These are phyloP conservation scores for Noctua janthe DNA, from an alignment of 2,888 invertebrate species.

Conservation along the genomic window DNA sequence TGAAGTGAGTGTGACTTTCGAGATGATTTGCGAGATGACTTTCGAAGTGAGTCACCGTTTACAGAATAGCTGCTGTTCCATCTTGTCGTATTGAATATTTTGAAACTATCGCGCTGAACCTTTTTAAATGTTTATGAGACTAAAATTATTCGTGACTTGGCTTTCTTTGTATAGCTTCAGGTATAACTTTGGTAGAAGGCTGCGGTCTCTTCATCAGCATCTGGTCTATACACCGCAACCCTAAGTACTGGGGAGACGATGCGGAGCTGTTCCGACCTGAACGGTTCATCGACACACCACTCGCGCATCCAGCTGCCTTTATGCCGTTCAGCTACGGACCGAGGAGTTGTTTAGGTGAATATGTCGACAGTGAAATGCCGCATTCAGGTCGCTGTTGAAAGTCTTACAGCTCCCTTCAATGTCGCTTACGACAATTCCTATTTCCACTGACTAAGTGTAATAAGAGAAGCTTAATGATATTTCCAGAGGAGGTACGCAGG, in stretches of 20 bases:
- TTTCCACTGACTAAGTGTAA: neutral
- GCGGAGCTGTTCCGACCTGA: slow-evolving; percentile 73
- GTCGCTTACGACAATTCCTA: neutral
- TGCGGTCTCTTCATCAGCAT: slow-evolving; percentile 64
- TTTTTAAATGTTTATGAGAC: neutral
- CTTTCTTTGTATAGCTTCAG: slow-evolving; percentile 58
- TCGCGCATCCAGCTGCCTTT: slow-evolving; percentile 69
- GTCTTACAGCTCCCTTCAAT: neutral
- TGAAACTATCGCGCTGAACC: neutral
- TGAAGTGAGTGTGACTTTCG: too few species aligned
- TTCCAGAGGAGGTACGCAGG: neutral
- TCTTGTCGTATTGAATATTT: neutral
- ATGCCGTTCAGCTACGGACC: slow-evolving; percentile 74
- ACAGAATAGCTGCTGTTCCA: too few species aligned
- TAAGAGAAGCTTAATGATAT: neutral
- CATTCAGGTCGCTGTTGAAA: neutral
- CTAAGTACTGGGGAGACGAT: slow-evolving; percentile 74
- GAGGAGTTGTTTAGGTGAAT: slow-evolving; percentile 72
- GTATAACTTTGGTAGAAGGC: slow-evolving; percentile 60
- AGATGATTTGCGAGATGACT: too few species aligned
- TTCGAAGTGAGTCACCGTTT: too few species aligned
- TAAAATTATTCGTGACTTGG: neutral
- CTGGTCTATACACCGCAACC: slow-evolving; percentile 83
- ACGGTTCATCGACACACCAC: slow-evolving; percentile 67
- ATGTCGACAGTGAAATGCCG: neutral